phyloP scores from a whole-genome alignment of 2,113 vertebrate genomes.

The Rhea americana region DNA sequence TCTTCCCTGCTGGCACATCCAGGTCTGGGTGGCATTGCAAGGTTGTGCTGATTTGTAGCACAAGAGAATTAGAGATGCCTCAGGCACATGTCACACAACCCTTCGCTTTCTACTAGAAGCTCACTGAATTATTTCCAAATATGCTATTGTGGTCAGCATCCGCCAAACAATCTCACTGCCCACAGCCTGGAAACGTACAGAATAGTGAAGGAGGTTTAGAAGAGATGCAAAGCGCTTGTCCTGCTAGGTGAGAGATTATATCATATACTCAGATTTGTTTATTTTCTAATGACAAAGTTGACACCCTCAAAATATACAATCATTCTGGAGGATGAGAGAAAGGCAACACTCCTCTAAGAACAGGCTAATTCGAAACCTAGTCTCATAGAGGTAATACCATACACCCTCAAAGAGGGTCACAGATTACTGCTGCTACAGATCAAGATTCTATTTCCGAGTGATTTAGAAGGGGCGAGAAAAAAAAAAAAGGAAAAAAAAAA shows the following conservation, averaged over 20 bases:
- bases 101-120: slow-evolving; percentile 34
- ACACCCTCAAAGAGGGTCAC: background rate
- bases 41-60: slow-evolving; percentile 59
- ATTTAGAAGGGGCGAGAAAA: background rate
- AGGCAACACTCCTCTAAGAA: background rate
- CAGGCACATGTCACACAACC: slow-evolving; percentile 34
- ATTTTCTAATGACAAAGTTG: background rate
- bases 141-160: slow-evolving; percentile 14
- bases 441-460: background rate
- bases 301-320: background rate
- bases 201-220: background rate
- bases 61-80: slow-evolving; percentile 39
- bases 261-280: background rate
- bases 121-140: slow-evolving; percentile 51
- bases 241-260: background rate
- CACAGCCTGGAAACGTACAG: background rate
- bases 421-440: background rate
- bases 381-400: too few relatives aligned
- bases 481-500: too few relatives aligned
- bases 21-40: slow-evolving; percentile 50
- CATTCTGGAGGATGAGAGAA: background rate
- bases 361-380: background rate
- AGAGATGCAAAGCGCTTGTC: background rate
- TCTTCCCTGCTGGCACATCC: slow-evolving; percentile 9
- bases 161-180: slow-evolving; percentile 3